phyloP scores from a whole-genome alignment of 2,797 vertebrate species.

The Fratercula arctica region DNA sequence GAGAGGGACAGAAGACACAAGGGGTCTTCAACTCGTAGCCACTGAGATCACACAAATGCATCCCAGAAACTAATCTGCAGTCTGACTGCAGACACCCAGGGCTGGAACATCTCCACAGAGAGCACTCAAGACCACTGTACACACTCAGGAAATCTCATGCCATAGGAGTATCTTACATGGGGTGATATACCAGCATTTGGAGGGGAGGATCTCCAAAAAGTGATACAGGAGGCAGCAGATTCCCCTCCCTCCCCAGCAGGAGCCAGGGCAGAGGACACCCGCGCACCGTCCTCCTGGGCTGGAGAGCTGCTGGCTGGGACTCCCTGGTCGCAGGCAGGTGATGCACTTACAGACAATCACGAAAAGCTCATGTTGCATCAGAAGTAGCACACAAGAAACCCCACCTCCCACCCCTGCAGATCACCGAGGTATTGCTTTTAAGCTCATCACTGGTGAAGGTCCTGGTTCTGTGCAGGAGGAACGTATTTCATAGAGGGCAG shows the following conservation, averaged over 20 bases:
- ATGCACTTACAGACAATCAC: background rate
- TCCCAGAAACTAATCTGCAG: background rate
- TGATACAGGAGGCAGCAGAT: background rate
- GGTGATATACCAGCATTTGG: background rate
- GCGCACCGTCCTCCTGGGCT: background rate
- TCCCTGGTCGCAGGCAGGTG: fast-evolving
- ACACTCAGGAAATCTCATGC: background rate
- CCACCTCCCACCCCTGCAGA: background rate
- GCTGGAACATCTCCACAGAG: background rate
- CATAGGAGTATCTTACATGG: fast-evolving
- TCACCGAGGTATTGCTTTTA: background rate
- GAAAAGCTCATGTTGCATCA: background rate
- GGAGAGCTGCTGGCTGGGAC: background rate
- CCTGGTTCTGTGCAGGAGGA: background rate
- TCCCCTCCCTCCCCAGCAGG: background rate
- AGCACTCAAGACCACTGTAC: background rate
- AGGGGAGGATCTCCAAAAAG: background rate
- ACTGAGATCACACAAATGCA: background rate
- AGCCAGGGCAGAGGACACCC: background rate
- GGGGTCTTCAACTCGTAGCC: background rate
- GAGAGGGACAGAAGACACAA: background rate
- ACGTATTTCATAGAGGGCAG: background rate
- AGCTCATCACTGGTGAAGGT: background rate
- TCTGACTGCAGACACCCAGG: background rate
- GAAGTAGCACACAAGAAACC: background rate